A percentile compares a stretch with the other conserved stretches of the same genome.
Evolutionary conservation across 2,797 vertebrate genomes (phyloP).

Genomic region (Microhierax caerulescens): DNA sequence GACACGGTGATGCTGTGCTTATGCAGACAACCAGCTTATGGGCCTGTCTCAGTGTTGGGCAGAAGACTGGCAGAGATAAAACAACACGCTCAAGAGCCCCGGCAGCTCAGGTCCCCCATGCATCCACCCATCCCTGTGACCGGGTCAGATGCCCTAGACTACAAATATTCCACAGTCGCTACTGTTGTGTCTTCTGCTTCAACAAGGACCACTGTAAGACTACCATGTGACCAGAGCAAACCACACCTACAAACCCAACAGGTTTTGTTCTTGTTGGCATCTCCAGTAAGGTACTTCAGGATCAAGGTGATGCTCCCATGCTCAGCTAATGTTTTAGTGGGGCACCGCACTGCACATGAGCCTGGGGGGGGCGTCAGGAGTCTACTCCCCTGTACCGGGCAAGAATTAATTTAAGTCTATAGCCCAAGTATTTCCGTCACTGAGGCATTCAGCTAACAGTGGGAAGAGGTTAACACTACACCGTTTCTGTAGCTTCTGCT

Average conservation of each 20-base stretch:
- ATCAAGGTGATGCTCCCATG: background rate
- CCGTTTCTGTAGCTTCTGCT: background rate
- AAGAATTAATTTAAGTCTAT: background rate
- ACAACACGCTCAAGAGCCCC: background rate
- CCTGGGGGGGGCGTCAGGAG: background rate
- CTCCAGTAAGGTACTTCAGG: background rate
- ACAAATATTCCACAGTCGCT: background rate
- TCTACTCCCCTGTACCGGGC: background rate
- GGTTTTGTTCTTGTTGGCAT: background rate
- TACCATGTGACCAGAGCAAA: background rate
- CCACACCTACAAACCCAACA: background rate
- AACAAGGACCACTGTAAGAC: background rate
- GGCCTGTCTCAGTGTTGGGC: fast-evolving
- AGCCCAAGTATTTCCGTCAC: background rate
- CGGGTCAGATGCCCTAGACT: background rate
- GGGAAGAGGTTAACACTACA: background rate
- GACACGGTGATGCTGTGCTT: background rate
- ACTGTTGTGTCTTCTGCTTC: background rate
- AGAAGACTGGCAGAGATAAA: background rate
- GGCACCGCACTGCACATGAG: background rate
- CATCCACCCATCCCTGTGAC: background rate
- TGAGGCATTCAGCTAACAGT: background rate
- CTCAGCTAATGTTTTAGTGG: background rate
- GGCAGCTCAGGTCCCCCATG: background rate
- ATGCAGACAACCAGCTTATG: fast-evolving